Conservation (phyloP, 2,113 vertebrate species). For the Sinocyclocheilus grahami region DNA sequence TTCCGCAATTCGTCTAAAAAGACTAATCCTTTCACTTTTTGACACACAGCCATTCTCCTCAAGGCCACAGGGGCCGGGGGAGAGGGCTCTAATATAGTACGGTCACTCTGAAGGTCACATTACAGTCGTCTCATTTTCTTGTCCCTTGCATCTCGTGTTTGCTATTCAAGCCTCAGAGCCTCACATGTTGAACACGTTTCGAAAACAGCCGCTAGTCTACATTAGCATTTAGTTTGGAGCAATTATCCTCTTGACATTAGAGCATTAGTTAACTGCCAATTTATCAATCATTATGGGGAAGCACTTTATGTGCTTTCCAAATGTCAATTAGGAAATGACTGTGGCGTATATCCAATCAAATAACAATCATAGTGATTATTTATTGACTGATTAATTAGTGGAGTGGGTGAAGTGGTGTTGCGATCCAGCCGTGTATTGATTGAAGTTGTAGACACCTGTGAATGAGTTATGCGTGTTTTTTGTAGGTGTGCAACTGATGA, state of each 20-base stretch:
- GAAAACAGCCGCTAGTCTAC: conserved; percentile 23
- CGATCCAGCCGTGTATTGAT: conserved; percentile 43
- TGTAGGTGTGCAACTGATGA: conserved; percentile 86
- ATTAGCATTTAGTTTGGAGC: conserved; percentile 38
- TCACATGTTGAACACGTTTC: conserved; percentile 19
- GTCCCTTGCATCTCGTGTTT: conserved; percentile 39
- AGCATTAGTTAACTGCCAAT: conserved; percentile 34
- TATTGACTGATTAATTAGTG: conserved; percentile 54
- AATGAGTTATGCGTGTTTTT: conserved; percentile 36
- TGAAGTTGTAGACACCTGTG: conserved; percentile 20
- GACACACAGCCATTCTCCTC: not conserved
- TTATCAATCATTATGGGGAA: conserved; percentile 40
- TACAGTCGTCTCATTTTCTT: conserved; percentile 36
- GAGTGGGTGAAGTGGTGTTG: conserved; percentile 37
- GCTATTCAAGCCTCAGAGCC: conserved; percentile 44
- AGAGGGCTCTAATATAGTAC: conserved; percentile 54
- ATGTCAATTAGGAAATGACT: no score
- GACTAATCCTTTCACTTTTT: conserved; percentile 25
- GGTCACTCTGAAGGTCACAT: conserved; percentile 56
- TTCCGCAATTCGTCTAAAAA: not conserved
- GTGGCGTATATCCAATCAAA: conserved; percentile 49
- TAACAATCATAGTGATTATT: conserved; percentile 41
- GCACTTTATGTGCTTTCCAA: conserved; percentile 38
- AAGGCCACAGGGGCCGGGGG: not conserved
- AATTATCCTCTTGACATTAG: conserved; percentile 37